Base-by-base conservation (phyloP, 2,113 vertebrate species). In the Aspidoscelis tigris region DNA sequence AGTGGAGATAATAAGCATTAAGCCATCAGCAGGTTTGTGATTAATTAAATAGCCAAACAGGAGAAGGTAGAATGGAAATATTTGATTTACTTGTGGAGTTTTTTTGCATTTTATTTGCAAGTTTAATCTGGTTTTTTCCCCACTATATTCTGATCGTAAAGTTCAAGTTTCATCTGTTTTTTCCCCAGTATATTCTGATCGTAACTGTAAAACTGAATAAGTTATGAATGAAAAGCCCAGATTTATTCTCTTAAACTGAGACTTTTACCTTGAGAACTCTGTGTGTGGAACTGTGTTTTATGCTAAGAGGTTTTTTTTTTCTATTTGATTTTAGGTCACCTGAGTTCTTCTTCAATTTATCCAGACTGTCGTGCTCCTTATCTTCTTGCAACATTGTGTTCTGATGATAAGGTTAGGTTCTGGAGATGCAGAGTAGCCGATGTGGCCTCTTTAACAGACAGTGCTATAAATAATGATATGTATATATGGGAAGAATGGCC, bases 401-500 rank as follows among this genome's bases (percentile, higher is more conserved):
- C 99, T 33, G 99, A 99, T 95, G 97, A 96, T 72, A 98, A 97
- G 86, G 97, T 99, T 86, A 96, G 98, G 65, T 99, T 99, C 94
- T 99, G 98, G 98, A 96, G 95, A 87, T 99, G 99, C 90, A 96
- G 93, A 82, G 91, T 93, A 44, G 90, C 86, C 7, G 89, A 84
- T 22, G 86, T 85, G 70, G 82, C 90, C 71, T 76, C 88, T 8
- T 85, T 89, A 65, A 80, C 89, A 33, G 89, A 94, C 18, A 65
- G 39, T 69, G 81, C 58, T 26, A 55, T 66, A 83, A 82, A 90
- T 39, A 81, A 43, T 76, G 80, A 85, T 84, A 66, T 80, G 1
- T 99, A 98, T 47, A n/a, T 96, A 8, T 99, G 99, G 99, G 97
- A 99, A 92, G 98, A 99, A 91, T 99, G 99, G 98, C 97, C 97